Base-by-base conservation (phyloP, 2,113 vertebrate species). In the Setophaga kirtlandii region DNA sequence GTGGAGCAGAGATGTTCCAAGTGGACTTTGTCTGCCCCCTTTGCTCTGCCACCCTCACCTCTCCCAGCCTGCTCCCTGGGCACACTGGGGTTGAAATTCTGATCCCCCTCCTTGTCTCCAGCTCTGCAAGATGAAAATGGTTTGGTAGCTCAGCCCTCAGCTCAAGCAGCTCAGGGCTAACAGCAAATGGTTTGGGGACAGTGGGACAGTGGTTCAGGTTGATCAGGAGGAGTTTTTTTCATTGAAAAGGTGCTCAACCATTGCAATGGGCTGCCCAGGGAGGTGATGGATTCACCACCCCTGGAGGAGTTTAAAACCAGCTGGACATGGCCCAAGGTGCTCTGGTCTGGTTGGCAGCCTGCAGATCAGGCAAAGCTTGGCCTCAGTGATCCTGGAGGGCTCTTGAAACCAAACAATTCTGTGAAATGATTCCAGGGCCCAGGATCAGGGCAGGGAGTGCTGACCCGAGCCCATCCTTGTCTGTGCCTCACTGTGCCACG, bases 401-500 rank as follows among this genome's bases (percentile, higher is more conserved):
- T 68, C 47, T 49, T 22, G 44, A 22, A 69, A 30, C 78, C 21
- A n/a, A 49, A 69, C 1, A 69, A n/a, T 49, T 49, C 63, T 27
- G 42, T 58, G 42, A 47, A 39, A 47, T 20, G 21, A 39, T 56
- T 13, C 22, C 50, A 65, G 41, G 33, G 25, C 50, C 41, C 50
- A 47, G 52, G 39, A 12, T 25, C 2, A 5, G 67, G 69, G 25
- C 33, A 3, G 3, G 42, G n/a, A 83, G 55, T 1, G 0, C 59
- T 44, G 77, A 80, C 56, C 87, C 1, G 1, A 33, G 30, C 1
- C 2, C 41, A 62, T 53, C 64, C 47, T 74, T 65, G 31, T 18
- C 50, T 47, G 63, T 42, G 55, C 68, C 42, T 68, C 17, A n/a
- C 28, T 46, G n/a, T 46, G 70, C 62, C 1, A 1, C 0, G 1